Evolutionary conservation across 2,797 vertebrate genomes (phyloP).

Genomic region (Mormyrus hasselquistii): DNA sequence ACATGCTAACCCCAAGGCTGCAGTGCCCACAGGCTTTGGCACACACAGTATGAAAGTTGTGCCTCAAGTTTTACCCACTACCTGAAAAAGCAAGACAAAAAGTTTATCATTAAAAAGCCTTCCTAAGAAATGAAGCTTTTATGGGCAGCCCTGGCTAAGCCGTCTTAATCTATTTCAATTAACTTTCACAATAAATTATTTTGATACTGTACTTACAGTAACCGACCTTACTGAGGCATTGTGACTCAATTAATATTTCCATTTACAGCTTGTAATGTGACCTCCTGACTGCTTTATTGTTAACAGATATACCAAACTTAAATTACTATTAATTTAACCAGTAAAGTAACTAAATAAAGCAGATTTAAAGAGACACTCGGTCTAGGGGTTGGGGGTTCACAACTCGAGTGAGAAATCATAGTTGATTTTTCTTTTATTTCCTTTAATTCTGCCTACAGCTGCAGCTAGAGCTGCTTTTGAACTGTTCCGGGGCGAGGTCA

Average conservation of each 20-base stretch:
- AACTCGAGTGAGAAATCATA: background rate
- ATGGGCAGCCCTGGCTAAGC: background rate
- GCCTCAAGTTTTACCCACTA: background rate
- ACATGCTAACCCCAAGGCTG: background rate
- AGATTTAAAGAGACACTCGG: background rate
- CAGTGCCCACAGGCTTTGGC: background rate
- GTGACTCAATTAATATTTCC: constrained; percentile 11
- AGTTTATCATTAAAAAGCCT: background rate
- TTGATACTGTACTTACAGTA: constrained; percentile 19
- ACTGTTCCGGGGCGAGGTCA: background rate
- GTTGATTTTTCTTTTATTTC: background rate
- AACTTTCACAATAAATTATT: constrained; percentile 20
- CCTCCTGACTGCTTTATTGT: background rate
- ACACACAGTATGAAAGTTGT: background rate
- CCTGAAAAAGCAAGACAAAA: background rate
- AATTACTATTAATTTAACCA: constrained; percentile 19
- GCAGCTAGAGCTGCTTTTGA: background rate
- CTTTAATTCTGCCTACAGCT: background rate
- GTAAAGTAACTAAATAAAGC: constrained; percentile 6
- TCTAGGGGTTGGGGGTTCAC: background rate
- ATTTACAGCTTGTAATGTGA: background rate
- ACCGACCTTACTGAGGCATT: background rate
- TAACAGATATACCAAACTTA: background rate
- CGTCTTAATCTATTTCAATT: constrained; percentile 9
- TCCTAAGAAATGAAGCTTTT: background rate